These are phyloP conservation scores for Athetis lepigone DNA, from an alignment of 2,888 invertebrate genomes.

Conservation along the genomic window DNA sequence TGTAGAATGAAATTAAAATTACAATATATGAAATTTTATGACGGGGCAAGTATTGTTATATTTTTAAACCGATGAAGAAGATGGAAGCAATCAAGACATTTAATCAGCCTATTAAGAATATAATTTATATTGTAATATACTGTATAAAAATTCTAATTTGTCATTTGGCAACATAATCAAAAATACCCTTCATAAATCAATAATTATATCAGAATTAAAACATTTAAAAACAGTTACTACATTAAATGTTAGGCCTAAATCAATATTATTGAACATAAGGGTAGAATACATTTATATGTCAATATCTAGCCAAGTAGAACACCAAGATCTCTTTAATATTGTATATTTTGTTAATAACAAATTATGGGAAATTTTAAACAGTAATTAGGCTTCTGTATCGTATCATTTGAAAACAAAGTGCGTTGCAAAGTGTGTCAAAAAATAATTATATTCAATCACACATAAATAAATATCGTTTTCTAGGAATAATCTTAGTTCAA, in stretches of 20 bases:
- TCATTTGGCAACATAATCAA: not conserved
- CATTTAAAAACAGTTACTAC: not conserved
- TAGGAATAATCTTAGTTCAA: no score
- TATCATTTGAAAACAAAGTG: not conserved
- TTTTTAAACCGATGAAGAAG: not conserved
- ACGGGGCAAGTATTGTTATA: not conserved
- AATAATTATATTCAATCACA: no score
- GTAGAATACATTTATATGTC: slow-evolving; percentile 1
- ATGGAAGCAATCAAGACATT: not conserved
- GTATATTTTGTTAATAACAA: slow-evolving; percentile 32
- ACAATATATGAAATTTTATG: not conserved
- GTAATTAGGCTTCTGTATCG: not conserved
- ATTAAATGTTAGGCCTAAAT: slow-evolving; percentile 31
- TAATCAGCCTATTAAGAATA: no score
- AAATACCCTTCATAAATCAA: not conserved
- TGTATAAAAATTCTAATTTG: not conserved
- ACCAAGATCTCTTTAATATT: slow-evolving; percentile 6
- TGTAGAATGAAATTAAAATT: not conserved
- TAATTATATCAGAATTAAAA: not conserved
- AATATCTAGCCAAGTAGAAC: slow-evolving; percentile 13
- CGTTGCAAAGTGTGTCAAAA: not conserved
- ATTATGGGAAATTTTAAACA: not conserved
- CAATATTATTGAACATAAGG: not conserved
- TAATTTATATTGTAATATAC: not conserved
- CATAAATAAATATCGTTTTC: no score